phyloP scores from a whole-genome alignment of 2,113 vertebrate genomes.

The Motacilla tschutschensis region DNA sequence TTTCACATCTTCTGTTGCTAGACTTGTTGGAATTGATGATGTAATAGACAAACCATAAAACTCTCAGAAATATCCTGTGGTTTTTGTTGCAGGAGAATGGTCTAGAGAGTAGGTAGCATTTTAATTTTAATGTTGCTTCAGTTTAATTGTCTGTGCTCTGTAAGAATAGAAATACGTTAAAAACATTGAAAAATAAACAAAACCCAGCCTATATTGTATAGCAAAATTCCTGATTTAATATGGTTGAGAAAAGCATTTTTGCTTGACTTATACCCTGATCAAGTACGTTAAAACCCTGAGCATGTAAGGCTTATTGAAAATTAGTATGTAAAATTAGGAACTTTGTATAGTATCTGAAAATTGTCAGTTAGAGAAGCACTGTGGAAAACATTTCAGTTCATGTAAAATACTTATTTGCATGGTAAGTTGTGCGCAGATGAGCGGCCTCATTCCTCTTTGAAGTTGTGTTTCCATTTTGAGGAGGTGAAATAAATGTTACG shows the following conservation, averaged over 20 bases:
- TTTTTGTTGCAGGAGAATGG: not conserved
- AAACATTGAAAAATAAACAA: not conserved
- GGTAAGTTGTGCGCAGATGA: not conserved
- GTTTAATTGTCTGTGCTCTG: not conserved
- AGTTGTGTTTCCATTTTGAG: not conserved
- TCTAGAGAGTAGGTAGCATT: not conserved
- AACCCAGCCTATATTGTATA: not conserved
- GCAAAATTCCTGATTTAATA: not conserved
- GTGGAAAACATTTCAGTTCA: not conserved
- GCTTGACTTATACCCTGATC: not conserved
- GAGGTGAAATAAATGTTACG: constrained; percentile 6
- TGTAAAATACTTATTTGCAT: not conserved
- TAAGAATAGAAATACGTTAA: not conserved
- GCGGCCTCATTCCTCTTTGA: not conserved
- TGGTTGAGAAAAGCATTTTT: not conserved
- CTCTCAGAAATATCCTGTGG: not conserved
- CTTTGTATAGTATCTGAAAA: not conserved
- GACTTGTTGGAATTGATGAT: not conserved
- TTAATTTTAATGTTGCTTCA: not conserved
- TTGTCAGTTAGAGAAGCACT: not conserved
- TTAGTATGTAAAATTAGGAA: not conserved
- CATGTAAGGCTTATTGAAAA: not conserved
- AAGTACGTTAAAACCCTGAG: not conserved
- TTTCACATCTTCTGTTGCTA: not conserved
- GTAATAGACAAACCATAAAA: not conserved